Base-by-base conservation (phyloP, 1,140 invertebrate species). In the Tyrophagus putrescentiae region DNA sequence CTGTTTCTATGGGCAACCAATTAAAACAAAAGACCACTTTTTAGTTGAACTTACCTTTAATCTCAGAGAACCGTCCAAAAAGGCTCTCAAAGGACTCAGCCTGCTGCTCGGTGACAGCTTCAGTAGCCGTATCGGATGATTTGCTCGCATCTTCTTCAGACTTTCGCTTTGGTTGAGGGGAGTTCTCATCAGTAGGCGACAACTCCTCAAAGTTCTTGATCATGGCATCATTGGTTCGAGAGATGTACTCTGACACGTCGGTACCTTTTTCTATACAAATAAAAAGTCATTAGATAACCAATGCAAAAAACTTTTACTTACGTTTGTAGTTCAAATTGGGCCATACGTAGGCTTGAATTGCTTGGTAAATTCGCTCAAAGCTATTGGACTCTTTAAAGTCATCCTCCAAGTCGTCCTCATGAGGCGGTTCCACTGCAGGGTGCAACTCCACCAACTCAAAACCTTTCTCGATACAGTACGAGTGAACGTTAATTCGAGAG, bases 391-490 rank as follows among this genome's bases (percentile, higher is more conserved):
- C 80, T 33, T 69, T 67, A 67, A 82, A 81, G 65, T 80, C 76
- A 67, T 80, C 78, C 69, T 62, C 50, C 41, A 41, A 60, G 50
- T 75, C 64, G 54, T 73, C 71, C 53, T 76, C 72, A 41, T 70
- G 67, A 57, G 78, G 76, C 32, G 67, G 66, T 4, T 71, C 68
- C 36, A 75, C 70, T 29, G 70, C 68, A 29, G 78, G 77, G 65
- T 81, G 74, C 21, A 87, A 67, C 70, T 86, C 84, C 18, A 87
- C 77, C 45, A 86, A 71, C 70, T 87, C 84, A 77, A 81, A 86
- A 25, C 76, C 76, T 65, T 80, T 72, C 42, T 76, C 67, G 39
- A 81, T 71, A 70, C 81, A 83, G 81, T 82, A 84, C 63, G 78
- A 72, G 60, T 76, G 72, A 42, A 76, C 76, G 76, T 63, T 64